Percentiles rank a stretch among this genome's conserved stretches.
Conservation (phyloP, 2,113 vertebrate species). For the Pipra filicauda region DNA sequence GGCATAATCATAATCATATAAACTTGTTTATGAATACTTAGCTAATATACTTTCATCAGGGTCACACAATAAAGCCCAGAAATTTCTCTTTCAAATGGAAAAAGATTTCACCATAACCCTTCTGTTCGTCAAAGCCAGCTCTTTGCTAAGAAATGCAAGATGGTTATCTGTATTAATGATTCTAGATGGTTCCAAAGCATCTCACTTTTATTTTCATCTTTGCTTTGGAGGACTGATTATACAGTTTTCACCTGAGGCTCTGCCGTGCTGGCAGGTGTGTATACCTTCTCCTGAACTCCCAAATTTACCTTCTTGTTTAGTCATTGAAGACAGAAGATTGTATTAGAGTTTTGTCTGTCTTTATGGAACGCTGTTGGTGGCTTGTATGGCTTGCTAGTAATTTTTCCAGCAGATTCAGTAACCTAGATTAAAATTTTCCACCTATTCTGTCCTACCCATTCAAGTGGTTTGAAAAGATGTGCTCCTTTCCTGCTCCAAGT, state of each 20-base stretch:
- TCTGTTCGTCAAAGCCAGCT: background rate
- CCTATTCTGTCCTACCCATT: background rate
- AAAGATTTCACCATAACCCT: background rate
- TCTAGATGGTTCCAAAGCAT: background rate
- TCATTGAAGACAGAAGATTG: background rate
- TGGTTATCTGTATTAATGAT: background rate
- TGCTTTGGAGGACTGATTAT: background rate
- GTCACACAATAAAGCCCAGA: background rate
- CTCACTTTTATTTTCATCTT: background rate
- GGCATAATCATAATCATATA: background rate
- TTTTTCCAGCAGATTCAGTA: constrained; percentile 6
- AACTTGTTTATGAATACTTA: background rate
- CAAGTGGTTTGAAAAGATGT: background rate
- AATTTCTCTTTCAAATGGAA: background rate
- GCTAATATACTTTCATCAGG: background rate
- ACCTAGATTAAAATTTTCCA: background rate
- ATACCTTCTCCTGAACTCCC: background rate
- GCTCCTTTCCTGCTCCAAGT: background rate
- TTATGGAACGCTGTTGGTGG: background rate
- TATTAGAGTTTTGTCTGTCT: background rate
- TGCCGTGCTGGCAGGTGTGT: background rate
- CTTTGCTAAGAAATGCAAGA: background rate
- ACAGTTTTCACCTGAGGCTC: background rate
- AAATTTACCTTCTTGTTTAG: background rate
- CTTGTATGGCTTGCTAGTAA: background rate